These are phyloP conservation scores for Myopa testacea DNA, from an alignment of 2,888 invertebrate genomes.

Conservation along the genomic window DNA sequence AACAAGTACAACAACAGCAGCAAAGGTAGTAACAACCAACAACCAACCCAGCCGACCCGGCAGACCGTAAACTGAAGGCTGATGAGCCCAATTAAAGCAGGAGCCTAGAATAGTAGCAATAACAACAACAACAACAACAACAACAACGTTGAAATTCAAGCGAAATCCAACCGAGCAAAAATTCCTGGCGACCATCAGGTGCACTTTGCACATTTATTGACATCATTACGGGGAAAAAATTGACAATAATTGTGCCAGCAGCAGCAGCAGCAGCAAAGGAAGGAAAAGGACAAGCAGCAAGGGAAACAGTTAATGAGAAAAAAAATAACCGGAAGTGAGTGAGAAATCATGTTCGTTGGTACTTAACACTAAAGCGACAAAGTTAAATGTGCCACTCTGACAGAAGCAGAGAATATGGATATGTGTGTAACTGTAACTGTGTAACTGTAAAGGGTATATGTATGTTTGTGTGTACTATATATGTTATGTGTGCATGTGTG, in stretches of 20 bases:
- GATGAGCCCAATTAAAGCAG: too few relatives aligned
- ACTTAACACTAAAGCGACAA: too few relatives aligned
- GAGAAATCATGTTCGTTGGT: not conserved
- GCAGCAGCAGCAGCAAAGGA: not conserved
- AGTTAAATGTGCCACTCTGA: too few relatives aligned
- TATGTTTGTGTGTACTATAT: not conserved
- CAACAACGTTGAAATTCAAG: not conserved
- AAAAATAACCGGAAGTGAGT: conserved; percentile 9
- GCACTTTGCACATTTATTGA: conserved; percentile 30
- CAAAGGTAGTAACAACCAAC: too few relatives aligned
- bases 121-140: conserved; percentile 12
- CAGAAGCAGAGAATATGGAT: not conserved
- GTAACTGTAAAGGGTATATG: not conserved
- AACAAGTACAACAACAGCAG: not conserved
- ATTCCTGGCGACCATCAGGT: conserved; percentile 9
- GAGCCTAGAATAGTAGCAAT: conserved; percentile 45
- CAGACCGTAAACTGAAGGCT: too few relatives aligned
- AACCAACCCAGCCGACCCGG: too few relatives aligned
- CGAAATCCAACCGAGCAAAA: not conserved
- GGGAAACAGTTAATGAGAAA: not conserved
- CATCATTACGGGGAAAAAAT: conserved; percentile 28
- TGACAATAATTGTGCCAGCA: conserved; percentile 7
- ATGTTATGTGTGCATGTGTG: not conserved
- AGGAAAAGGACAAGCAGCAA: not conserved
- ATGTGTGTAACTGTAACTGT: not conserved